Evolutionary conservation across 2,797 vertebrate species (phyloP).

Genomic region (Xenops minutus): DNA sequence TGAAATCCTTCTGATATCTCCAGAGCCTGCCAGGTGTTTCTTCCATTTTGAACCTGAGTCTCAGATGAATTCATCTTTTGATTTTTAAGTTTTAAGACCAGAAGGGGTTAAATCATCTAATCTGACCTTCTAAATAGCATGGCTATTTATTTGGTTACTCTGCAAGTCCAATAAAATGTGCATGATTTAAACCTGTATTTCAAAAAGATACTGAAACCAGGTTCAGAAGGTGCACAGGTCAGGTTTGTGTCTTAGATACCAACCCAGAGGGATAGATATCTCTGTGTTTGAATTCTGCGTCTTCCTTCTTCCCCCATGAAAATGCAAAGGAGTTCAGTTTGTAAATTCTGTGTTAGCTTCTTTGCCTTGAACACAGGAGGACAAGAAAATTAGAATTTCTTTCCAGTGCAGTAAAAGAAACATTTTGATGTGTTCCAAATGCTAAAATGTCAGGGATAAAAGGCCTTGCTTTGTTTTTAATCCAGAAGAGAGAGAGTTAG

Average conservation of each 20-base stretch:
- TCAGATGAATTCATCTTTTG: not conserved
- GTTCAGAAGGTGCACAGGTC: not conserved
- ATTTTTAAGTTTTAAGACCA: not conserved
- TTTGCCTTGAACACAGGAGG: not conserved
- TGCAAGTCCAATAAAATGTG: not conserved
- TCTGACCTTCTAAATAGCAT: not conserved
- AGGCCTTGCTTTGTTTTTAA: slow-evolving; percentile 43
- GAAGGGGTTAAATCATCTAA: not conserved
- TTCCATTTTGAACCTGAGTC: not conserved
- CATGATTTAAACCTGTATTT: not conserved
- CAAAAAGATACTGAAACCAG: fast-evolving
- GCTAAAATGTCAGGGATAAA: slow-evolving; percentile 53
- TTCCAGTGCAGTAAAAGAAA: not conserved
- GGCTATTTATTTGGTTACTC: not conserved
- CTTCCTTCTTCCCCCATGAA: not conserved
- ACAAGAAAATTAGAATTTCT: slow-evolving; percentile 18
- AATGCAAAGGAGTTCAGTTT: not conserved
- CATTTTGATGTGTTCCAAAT: slow-evolving; percentile 36
- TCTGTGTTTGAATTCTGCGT: not conserved
- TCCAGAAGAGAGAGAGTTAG: slow-evolving; percentile 31
- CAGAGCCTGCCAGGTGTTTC: not conserved
- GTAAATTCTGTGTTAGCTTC: not conserved
- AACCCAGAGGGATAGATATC: not conserved
- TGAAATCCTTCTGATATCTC: not conserved
- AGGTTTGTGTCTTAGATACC: not conserved